Percentiles rank a stretch among this genome's conserved stretches.
These are phyloP conservation scores for Acanthosoma haemorrhoidale DNA, from an alignment of 2,888 invertebrate genomes.

Conservation along the genomic window DNA sequence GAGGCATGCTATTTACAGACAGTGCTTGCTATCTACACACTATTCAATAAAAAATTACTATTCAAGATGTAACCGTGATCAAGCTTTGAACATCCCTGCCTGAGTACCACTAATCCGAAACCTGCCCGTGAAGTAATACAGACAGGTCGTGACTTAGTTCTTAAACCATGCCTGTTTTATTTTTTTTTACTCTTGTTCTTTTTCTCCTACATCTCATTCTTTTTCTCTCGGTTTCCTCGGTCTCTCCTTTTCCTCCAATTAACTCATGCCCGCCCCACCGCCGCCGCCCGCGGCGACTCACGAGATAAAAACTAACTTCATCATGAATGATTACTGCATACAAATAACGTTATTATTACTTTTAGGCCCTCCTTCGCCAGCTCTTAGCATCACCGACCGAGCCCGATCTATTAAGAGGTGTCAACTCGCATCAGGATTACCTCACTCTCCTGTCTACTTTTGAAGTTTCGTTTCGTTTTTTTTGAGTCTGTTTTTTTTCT, in stretches of 20 bases:
- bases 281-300: slow-evolving; percentile 16
- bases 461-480: not conserved
- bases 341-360: slow-evolving; percentile 17
- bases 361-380: not conserved
- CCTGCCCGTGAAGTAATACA: not conserved
- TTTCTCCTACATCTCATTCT: not conserved
- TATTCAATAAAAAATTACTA: too few relatives aligned
- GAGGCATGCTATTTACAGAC: too few relatives aligned
- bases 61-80: too few relatives aligned
- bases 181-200: not conserved
- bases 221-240: not conserved
- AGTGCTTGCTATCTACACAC: too few relatives aligned
- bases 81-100: too few relatives aligned
- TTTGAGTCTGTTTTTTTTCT: not conserved
- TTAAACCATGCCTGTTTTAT: not conserved
- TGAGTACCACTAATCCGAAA: slow-evolving; percentile 11
- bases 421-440: not conserved
- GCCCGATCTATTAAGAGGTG: not conserved
- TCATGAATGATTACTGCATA: slow-evolving; percentile 19
- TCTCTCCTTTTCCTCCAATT: slow-evolving; percentile 1
- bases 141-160: slow-evolving; percentile 21
- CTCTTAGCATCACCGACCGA: not conserved
- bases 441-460: too few relatives aligned
- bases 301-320: slow-evolving; percentile 11
- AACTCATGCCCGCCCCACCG: slow-evolving; percentile 9